Evolutionary conservation across 2,797 vertebrate genomes (phyloP).

Genomic region (Rhynchonycteris naso): DNA sequence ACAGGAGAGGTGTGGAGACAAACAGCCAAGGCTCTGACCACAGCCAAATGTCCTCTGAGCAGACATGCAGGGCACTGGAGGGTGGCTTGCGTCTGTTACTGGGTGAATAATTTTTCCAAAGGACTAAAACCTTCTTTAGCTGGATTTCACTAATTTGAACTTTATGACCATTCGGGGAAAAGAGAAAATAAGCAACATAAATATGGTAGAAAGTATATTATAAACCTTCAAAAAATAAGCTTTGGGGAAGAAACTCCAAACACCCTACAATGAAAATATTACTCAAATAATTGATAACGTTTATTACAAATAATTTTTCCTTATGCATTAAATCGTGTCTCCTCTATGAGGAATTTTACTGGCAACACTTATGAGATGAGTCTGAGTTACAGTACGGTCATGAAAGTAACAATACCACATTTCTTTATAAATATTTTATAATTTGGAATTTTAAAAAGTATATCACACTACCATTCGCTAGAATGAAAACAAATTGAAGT

Average conservation of each 20-base stretch:
- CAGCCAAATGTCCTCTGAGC: neutral
- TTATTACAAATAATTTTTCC: neutral
- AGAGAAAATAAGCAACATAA: neutral
- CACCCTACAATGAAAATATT: neutral
- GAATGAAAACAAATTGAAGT: neutral
- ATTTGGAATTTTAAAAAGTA: neutral
- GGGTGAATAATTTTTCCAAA: neutral
- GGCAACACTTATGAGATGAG: neutral
- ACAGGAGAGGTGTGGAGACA: neutral
- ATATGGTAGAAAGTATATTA: neutral
- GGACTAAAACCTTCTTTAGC: neutral
- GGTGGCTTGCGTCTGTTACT: neutral
- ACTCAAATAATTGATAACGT: neutral
- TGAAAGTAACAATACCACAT: neutral
- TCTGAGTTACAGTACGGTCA: accelerated
- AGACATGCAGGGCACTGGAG: accelerated
- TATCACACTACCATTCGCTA: neutral
- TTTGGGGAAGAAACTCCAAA: neutral
- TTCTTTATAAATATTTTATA: neutral
- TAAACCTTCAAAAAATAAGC: neutral
- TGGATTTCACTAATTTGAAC: neutral
- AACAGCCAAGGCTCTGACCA: neutral
- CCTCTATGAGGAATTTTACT: neutral
- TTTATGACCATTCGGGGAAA: neutral
- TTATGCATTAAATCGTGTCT: neutral